Evolutionary conservation across 2,113 vertebrate species (phyloP), one percentile per base, ranked within the genome.

Genomic region (Phyllopteryx taeniolatus): DNA sequence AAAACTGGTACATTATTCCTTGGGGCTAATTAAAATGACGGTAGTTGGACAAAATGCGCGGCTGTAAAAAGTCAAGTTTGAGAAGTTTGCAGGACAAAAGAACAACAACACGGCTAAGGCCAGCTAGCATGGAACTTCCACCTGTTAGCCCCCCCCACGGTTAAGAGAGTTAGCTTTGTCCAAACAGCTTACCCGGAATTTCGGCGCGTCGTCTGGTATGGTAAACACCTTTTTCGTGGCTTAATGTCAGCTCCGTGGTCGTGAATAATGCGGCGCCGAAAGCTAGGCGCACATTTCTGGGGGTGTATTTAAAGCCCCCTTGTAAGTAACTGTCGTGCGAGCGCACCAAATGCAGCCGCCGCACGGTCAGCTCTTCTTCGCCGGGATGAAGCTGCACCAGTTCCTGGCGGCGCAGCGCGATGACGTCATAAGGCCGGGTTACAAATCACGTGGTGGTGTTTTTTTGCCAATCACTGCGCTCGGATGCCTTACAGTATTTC

Each of bases 161-260:
- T 75, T 85, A 61, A 74, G 74, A 31, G 54, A 5, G 22, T 31
- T 68, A 72, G 75, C 76, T 78, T 74, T 47, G 22, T 70, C 43
- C 82, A 86, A 88, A 80, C 27, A 56, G 56, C 86, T 90, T 81
- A 91, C 90, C 90, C 76, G 13, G 60, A 73, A 72, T 69, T 62
- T 80, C 43, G 66, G 2, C 35, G 5, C 27, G 33, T 15, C 4
- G 64, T 68, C 35, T 17, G 12, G 2, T 31, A 11, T n/a, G 2
- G 61, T 12, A 35, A 39, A 33, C 59, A 60, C 33, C 31, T 61
- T 35, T 61, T 35, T 17, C 2, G 31, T 35, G 7, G 1, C 1
- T 53, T 68, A 71, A 8, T n/a, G 35, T n/a, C 51, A 70, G 39
- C 47, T 49, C 59, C 42, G 72, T 61, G 8, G 51, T 49, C 47